Evolutionary conservation across 2,888 invertebrate genomes (phyloP).

Genomic region (Sturmia bella): DNA sequence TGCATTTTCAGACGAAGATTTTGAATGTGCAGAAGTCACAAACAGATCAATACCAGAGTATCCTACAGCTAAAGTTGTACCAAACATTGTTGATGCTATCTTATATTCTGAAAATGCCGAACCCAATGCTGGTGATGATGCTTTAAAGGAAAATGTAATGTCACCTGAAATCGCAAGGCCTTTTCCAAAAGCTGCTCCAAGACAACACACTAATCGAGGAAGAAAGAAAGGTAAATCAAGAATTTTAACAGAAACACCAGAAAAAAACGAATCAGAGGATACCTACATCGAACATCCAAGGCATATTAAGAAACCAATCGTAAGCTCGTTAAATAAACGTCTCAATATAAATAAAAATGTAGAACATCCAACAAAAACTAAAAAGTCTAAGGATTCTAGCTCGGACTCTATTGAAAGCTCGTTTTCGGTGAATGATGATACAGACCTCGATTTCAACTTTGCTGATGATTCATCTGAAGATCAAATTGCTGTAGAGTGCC

Average conservation of each 20-base stretch:
- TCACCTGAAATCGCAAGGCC: slow-evolving; percentile 47
- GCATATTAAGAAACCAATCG: slow-evolving; percentile 49
- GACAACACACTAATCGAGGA: slow-evolving; percentile 50
- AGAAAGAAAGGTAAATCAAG: slow-evolving; percentile 57
- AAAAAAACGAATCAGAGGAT: slow-evolving; percentile 52
- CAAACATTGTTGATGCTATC: slow-evolving; percentile 24
- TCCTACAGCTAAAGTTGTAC: slow-evolving; percentile 28
- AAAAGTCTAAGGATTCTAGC: slow-evolving; percentile 59
- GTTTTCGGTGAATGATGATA: slow-evolving; percentile 60
- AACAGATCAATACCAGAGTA: slow-evolving; percentile 33
- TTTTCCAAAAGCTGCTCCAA: slow-evolving; percentile 41
- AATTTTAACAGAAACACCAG: slow-evolving; percentile 59
- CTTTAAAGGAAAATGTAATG: slow-evolving; percentile 35
- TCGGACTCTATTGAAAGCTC: slow-evolving; percentile 61
- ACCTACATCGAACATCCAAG: slow-evolving; percentile 42
- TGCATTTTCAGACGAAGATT: slow-evolving; percentile 59
- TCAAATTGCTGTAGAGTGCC: slow-evolving; percentile 60
- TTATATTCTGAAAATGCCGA: slow-evolving; percentile 46
- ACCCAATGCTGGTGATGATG: slow-evolving; percentile 38
- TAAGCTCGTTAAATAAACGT: slow-evolving; percentile 57
- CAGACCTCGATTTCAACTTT: slow-evolving; percentile 53
- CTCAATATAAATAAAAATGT: slow-evolving; percentile 52
- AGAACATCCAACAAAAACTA: slow-evolving; percentile 41
- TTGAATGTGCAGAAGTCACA: slow-evolving; percentile 52
- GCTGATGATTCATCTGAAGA: slow-evolving; percentile 45